Evolutionary conservation across 2,113 vertebrate species (phyloP).

Genomic region (Ictalurus punctatus): DNA sequence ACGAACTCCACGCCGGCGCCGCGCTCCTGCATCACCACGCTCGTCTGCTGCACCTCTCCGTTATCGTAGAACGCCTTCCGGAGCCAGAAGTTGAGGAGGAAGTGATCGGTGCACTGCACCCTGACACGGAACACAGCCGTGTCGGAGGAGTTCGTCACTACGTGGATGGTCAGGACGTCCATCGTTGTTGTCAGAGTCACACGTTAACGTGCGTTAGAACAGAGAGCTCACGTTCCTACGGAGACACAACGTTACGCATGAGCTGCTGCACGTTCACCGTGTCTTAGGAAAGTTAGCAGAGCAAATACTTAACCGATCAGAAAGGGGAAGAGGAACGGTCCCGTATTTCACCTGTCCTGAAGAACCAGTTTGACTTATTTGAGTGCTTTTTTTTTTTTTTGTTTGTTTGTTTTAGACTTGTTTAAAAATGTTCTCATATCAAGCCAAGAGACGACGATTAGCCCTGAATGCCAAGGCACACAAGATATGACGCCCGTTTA

Average conservation of each 20-base stretch:
- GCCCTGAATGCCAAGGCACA: not conserved
- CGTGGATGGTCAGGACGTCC: constrained; percentile 52
- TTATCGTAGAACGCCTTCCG: constrained; percentile 58
- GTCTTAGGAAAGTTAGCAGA: not conserved
- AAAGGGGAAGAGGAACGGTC: not conserved
- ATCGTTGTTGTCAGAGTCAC: not conserved
- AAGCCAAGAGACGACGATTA: not conserved
- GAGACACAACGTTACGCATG: not conserved
- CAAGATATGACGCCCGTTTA: not conserved
- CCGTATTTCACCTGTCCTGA: not conserved
- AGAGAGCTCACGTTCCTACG: not conserved
- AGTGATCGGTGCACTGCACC: constrained; percentile 44
- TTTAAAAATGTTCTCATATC: not conserved
- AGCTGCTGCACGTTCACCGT: not conserved
- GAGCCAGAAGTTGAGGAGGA: constrained; percentile 55
- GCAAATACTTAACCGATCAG: not conserved
- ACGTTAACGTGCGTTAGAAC: not conserved
- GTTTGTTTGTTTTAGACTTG: not conserved
- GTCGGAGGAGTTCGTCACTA: constrained; percentile 50
- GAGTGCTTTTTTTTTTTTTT: not conserved
- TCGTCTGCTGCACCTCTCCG: constrained; percentile 60
- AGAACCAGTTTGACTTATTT: constrained; percentile 14
- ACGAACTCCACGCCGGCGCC: constrained; percentile 54
- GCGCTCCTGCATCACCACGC: constrained; percentile 35
- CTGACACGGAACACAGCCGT: constrained; percentile 53